Evolutionary conservation across 1,140 invertebrate genomes (phyloP).

Genomic region (Saccostrea glomerata): DNA sequence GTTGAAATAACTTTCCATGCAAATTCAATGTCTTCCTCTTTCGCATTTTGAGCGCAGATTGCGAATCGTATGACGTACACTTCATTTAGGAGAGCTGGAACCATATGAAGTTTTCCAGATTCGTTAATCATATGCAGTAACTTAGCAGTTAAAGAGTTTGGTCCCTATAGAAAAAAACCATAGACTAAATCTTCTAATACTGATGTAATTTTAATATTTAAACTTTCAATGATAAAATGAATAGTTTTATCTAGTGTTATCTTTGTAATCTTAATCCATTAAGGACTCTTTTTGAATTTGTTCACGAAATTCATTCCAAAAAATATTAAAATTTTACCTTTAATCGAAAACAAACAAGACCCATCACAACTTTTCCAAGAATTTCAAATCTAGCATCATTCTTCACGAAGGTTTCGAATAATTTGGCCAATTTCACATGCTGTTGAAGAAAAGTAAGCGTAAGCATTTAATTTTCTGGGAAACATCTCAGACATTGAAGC

Average conservation of each 20-base stretch:
- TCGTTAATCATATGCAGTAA: conserved; percentile 96
- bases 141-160: conserved; percentile 95
- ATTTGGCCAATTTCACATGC: conserved; percentile 95
- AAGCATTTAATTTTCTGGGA: too few species aligned
- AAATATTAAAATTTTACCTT: conserved; percentile 83
- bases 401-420: conserved; percentile 91
- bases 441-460: conserved; percentile 61
- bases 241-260: too few species aligned
- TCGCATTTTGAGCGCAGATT: conserved; percentile 94
- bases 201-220: background rate
- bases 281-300: too few species aligned
- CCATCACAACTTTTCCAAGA: conserved; percentile 95
- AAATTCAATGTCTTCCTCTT: conserved; percentile 90
- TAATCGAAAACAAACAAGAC: conserved; percentile 92
- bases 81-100: conserved; percentile 93
- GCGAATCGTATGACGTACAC: conserved; percentile 94
- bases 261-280: too few species aligned
- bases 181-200: background rate
- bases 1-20: conserved; percentile 95
- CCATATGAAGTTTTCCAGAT: conserved; percentile 98
- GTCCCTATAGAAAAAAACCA: conserved; percentile 82
- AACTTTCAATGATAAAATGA: too few species aligned
- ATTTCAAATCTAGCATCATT: conserved; percentile 95
- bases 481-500: too few species aligned
- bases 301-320: background rate